Percentiles rank a stretch among this genome's conserved stretches.
phyloP scores from a whole-genome alignment of 2,113 vertebrate genomes.

The Vidua macroura region DNA sequence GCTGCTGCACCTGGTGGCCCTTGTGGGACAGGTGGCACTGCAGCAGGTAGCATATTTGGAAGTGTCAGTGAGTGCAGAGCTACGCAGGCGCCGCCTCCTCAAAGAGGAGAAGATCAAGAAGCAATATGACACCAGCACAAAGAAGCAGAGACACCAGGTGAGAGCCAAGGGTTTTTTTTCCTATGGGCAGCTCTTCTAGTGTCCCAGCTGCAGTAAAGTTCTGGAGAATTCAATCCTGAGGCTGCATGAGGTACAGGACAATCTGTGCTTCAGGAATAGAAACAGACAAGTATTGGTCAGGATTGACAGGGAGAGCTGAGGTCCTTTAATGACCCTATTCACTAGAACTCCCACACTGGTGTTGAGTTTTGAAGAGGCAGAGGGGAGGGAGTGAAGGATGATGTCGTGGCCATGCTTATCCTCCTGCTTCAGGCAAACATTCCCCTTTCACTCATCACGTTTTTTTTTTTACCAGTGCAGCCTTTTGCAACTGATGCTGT shows the following conservation, averaged over 20 bases:
- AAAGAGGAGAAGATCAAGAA: constrained; percentile 72
- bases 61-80: constrained; percentile 85
- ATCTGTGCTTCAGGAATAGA: not conserved
- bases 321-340: not conserved
- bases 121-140: not conserved
- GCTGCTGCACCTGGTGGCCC: constrained; percentile 86
- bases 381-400: not conserved
- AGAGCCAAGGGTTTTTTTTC: not conserved
- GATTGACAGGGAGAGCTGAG: not conserved
- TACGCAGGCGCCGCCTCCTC: constrained; percentile 84
- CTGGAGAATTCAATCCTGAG: not conserved
- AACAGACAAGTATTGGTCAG: not conserved
- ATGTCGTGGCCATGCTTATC: not conserved
- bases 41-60: constrained; percentile 92
- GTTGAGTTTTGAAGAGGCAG: not conserved
- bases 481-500: not conserved
- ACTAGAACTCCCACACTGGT: not conserved
- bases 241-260: not conserved
- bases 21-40: constrained; percentile 89
- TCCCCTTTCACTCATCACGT: not conserved
- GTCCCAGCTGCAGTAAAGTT: not conserved
- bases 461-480: not conserved
- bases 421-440: not conserved
- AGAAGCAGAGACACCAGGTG: constrained; percentile 59
- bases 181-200: not conserved